phyloP scores from a whole-genome alignment of 2,888 invertebrate genomes.

The Copidosoma aretas region DNA sequence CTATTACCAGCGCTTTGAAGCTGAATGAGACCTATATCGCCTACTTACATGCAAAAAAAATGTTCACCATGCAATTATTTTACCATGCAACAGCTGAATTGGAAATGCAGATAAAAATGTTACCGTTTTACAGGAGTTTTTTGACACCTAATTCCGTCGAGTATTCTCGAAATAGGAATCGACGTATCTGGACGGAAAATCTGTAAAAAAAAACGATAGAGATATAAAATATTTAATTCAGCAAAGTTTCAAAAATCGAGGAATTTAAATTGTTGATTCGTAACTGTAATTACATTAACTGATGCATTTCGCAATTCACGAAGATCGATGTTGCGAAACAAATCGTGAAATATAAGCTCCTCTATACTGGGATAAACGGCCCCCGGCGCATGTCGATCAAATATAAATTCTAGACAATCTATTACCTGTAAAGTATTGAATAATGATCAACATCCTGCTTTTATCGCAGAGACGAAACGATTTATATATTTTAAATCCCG shows the following conservation, averaged over 20 bases:
- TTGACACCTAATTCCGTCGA: constrained; percentile 57
- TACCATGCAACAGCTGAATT: constrained; percentile 9
- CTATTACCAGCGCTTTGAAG: constrained; percentile 53
- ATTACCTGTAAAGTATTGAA: constrained; percentile 67
- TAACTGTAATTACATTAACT: constrained; percentile 71
- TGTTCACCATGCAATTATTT: constrained; percentile 23
- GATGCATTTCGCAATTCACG: constrained; percentile 86
- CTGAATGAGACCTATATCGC: constrained; percentile 54
- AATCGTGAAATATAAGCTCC: constrained; percentile 80
- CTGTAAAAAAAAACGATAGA: constrained; percentile 43
- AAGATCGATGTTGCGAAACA: constrained; percentile 87
- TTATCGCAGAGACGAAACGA: too few species aligned
- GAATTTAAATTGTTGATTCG: constrained; percentile 9
- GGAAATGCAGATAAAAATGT: constrained; percentile 4
- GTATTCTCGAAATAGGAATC: constrained; percentile 55
- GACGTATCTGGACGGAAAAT: constrained; percentile 60
- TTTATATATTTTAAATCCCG: background rate
- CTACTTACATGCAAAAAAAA: constrained; percentile 54
- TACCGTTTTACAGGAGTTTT: constrained; percentile 53
- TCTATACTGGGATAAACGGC: constrained; percentile 77
- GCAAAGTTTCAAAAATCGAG: too few species aligned
- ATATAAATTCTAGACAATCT: constrained; percentile 79
- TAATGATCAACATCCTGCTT: too few species aligned
- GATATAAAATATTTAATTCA: background rate
- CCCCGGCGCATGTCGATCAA: constrained; percentile 68